phyloP scores from a whole-genome alignment of 2,113 vertebrate species.

The Scolopax mira region DNA sequence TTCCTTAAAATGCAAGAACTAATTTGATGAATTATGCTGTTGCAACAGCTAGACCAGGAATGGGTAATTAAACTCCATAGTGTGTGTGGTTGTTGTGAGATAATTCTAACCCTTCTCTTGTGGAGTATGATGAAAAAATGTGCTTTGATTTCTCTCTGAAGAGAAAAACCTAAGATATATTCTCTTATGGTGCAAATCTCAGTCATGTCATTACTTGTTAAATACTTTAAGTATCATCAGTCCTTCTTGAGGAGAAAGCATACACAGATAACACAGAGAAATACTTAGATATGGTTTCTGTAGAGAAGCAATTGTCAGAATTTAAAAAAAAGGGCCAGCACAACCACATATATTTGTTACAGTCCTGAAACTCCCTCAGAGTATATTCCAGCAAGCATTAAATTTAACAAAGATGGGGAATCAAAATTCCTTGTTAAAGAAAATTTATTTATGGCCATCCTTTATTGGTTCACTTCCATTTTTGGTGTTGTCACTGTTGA shows the following conservation, averaged over 20 bases:
- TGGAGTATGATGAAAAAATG: background rate
- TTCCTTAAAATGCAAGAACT: constrained; percentile 14
- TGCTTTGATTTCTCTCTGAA: background rate
- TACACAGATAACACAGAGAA: background rate
- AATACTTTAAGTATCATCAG: background rate
- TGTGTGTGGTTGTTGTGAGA: background rate
- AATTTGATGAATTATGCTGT: constrained; percentile 24
- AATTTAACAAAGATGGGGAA: constrained; percentile 11
- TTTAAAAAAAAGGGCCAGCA: background rate
- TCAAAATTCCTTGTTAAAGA: background rate
- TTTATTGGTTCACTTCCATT: background rate
- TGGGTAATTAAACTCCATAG: background rate
- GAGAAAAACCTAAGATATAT: background rate
- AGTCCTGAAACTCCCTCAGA: background rate
- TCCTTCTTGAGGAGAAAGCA: background rate
- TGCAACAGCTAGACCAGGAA: background rate
- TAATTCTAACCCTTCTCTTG: background rate
- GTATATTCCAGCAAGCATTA: background rate
- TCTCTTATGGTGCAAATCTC: background rate
- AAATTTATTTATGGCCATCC: background rate
- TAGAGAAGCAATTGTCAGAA: background rate
- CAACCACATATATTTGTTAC: background rate
- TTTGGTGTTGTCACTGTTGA: background rate
- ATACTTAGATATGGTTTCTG: background rate
- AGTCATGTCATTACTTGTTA: background rate